Conservation (phyloP, 2,113 vertebrate species). For the Eclectus roratus region DNA sequence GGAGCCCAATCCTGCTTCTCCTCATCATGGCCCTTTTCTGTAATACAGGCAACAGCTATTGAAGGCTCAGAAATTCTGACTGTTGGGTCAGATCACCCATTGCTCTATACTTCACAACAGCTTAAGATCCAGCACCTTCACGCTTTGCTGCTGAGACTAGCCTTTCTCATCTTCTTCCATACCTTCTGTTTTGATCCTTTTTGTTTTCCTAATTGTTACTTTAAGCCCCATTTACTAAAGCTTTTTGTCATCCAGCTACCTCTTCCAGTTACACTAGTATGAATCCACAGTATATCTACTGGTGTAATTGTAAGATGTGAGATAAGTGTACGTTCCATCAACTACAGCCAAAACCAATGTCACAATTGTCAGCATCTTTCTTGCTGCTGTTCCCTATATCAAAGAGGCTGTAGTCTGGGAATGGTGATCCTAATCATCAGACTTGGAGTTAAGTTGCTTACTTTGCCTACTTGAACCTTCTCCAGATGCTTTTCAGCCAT, state of each 20-base stretch:
- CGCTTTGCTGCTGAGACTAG: not conserved
- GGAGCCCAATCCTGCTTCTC: not conserved
- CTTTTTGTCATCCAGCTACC: not conserved
- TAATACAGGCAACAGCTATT: not conserved
- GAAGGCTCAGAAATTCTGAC: not conserved
- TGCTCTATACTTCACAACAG: not conserved
- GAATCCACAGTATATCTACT: slow-evolving; percentile 33
- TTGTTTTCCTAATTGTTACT: not conserved
- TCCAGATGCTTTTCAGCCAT: slow-evolving; percentile 20
- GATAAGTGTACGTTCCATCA: not conserved
- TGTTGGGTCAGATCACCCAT: not conserved
- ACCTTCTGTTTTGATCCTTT: not conserved
- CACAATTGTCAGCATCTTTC: not conserved
- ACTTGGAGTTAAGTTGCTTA: not conserved
- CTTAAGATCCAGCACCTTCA: not conserved
- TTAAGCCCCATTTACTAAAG: not conserved
- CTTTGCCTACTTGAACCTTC: slow-evolving; percentile 13
- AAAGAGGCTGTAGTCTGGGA: slow-evolving; percentile 39
- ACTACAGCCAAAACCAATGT: slow-evolving; percentile 30
- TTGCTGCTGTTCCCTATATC: not conserved
- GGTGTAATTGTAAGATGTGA: slow-evolving; percentile 20
- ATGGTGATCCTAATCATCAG: slow-evolving; percentile 24
- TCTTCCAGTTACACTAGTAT: slow-evolving; percentile 4
- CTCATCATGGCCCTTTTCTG: not conserved
- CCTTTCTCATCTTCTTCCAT: not conserved